phyloP scores from a whole-genome alignment of 2,888 invertebrate genomes.

The Odontomyia ornata region DNA sequence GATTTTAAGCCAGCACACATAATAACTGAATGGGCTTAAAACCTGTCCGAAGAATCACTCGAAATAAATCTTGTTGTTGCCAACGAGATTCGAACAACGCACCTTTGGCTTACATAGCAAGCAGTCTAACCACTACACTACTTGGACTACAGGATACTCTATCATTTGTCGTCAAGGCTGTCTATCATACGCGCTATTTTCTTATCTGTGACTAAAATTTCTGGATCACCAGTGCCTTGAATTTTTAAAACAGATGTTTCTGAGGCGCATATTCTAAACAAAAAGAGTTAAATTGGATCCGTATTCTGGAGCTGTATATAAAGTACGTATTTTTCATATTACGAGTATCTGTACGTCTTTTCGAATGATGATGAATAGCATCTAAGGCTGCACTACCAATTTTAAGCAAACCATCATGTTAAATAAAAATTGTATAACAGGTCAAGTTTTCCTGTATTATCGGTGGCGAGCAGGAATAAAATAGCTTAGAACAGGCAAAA shows the following conservation, averaged over 20 bases:
- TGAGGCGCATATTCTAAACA: conserved; percentile 98
- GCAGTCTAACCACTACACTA: too few relatives aligned
- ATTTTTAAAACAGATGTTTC: conserved; percentile 98
- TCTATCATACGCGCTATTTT: conserved; percentile 92
- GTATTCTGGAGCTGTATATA: too few relatives aligned
- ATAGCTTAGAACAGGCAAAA: conserved; percentile 98
- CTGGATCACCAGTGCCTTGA: conserved; percentile 90
- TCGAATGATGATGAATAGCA: conserved; percentile 98
- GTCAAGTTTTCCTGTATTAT: conserved; percentile 99
- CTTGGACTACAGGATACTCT: conserved; percentile 93
- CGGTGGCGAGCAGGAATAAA: conserved; percentile 99
- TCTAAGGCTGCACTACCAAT: conserved; percentile 99
- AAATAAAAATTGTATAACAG: conserved; percentile 99
- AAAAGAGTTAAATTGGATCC: conserved; percentile 80
- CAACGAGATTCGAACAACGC: too few relatives aligned
- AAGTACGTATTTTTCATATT: conserved; percentile 98
- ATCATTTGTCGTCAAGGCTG: conserved; percentile 94
- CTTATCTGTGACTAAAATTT: conserved; percentile 88
- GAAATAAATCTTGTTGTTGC: too few relatives aligned
- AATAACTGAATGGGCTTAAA: too few relatives aligned
- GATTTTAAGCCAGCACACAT: too few relatives aligned
- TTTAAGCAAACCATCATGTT: conserved; percentile 99
- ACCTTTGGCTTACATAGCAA: too few relatives aligned
- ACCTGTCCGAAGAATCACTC: too few relatives aligned
- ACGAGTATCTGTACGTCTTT: conserved; percentile 95